phyloP scores from a whole-genome alignment of 2,113 vertebrate species.

The Rhea americana region DNA sequence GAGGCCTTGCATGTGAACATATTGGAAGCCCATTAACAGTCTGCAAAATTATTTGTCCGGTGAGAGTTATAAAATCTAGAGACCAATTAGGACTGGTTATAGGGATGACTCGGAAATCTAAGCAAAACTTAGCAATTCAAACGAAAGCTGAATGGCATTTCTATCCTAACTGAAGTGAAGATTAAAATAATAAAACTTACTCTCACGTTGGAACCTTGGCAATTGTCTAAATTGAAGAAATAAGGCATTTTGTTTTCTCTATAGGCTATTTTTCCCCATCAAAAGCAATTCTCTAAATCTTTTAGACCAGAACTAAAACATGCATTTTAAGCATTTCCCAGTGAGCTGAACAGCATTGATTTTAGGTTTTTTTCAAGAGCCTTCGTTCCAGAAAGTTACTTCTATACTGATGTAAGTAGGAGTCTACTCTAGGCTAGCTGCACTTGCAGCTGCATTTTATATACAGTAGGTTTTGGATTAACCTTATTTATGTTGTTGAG shows the following conservation, averaged over 20 bases:
- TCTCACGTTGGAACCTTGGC: neutral
- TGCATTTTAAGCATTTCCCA: neutral
- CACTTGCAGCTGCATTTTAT: neutral
- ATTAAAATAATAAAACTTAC: neutral
- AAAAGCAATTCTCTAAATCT: neutral
- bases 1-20: neutral
- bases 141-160: neutral
- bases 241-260: neutral
- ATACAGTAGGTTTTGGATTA: neutral
- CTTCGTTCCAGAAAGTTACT: neutral
- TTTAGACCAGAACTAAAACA: slow-evolving; percentile 1
- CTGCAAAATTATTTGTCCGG: neutral
- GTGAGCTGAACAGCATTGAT: neutral
- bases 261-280: neutral
- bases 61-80: neutral
- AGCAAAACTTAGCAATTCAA: neutral
- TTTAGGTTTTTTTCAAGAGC: neutral
- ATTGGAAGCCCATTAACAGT: neutral
- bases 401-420: neutral
- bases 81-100: neutral
- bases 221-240: neutral
- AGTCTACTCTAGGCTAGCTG: neutral
- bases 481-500: neutral
- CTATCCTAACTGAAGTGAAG: neutral
- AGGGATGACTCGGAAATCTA: neutral